phyloP scores from a whole-genome alignment of 37 sponge, comb jelly and placozoan species.

The Bolinopsis microptera region DNA sequence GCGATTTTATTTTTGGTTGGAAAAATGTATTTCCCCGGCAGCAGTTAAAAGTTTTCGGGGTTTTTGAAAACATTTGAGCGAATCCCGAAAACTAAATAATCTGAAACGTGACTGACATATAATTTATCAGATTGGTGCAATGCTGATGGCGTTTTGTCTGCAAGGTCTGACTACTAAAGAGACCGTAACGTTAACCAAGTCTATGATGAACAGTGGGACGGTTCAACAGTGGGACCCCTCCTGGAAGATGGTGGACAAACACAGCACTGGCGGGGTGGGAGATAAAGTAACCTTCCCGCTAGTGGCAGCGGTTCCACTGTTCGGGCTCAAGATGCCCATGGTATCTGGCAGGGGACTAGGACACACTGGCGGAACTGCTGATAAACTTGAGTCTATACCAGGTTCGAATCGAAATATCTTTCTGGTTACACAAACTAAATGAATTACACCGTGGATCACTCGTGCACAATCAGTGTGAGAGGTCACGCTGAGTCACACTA shows the following conservation, averaged over 20 bases:
- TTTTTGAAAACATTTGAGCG: too few species aligned
- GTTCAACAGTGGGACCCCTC: slow-evolving; percentile 55
- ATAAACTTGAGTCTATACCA: slow-evolving; percentile 60
- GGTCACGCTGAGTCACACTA: too few species aligned
- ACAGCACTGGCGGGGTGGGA: slow-evolving; percentile 54
- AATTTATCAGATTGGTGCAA: slow-evolving; percentile 57
- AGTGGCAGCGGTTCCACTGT: neutral
- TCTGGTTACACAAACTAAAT: too few species aligned
- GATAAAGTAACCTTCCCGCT: slow-evolving; percentile 62
- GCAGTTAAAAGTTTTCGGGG: too few species aligned
- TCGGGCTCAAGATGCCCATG: slow-evolving; percentile 51
- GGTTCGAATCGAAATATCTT: too few species aligned
- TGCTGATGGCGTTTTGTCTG: slow-evolving; percentile 65
- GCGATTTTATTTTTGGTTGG: too few species aligned
- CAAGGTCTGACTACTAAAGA: slow-evolving; percentile 35
- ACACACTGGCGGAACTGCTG: slow-evolving; percentile 41
- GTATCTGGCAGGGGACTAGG: slow-evolving; percentile 58
- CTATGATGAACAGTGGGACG: slow-evolving; percentile 47
- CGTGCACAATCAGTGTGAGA: too few species aligned
- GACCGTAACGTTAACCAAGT: slow-evolving; percentile 15
- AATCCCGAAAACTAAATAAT: too few species aligned
- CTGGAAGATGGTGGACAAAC: slow-evolving; percentile 52
- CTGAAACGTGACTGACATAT: too few species aligned
- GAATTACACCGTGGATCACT: too few species aligned
- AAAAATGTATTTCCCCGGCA: too few species aligned